Percentiles rank a stretch among this genome's conserved stretches.
Conservation (phyloP, 2,888 invertebrate species). For the Coenonympha arcania region DNA sequence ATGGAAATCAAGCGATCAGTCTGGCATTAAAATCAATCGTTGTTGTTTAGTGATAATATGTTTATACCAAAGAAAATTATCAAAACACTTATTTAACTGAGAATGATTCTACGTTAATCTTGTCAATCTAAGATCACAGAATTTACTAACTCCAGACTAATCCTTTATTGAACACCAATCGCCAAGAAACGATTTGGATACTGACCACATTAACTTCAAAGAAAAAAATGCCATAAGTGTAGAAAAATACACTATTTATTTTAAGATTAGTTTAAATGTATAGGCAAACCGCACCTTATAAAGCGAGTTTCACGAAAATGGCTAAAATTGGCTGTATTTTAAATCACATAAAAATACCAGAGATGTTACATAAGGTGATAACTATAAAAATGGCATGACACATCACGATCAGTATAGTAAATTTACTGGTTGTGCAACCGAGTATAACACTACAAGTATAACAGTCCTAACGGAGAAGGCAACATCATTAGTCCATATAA, state of each 20-base stretch:
- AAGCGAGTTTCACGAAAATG: background rate
- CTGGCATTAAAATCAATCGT: too few relatives aligned
- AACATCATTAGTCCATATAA: slow-evolving; percentile 4
- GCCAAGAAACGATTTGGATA: too few relatives aligned
- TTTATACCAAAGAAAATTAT: too few relatives aligned
- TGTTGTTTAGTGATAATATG: too few relatives aligned
- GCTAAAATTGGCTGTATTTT: background rate
- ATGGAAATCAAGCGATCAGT: too few relatives aligned
- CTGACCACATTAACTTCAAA: background rate
- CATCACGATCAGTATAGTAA: slow-evolving; percentile 5
- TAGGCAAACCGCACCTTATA: background rate
- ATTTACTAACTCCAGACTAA: too few relatives aligned
- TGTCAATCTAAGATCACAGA: too few relatives aligned
- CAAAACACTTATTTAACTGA: too few relatives aligned
- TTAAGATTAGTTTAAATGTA: background rate
- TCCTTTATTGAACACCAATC: too few relatives aligned
- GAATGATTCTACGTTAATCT: too few relatives aligned
- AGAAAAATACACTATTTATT: too few relatives aligned
- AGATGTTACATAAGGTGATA: slow-evolving; percentile 3
- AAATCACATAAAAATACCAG: background rate
- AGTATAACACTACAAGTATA: slow-evolving; percentile 3
- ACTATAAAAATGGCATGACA: slow-evolving; percentile 10
- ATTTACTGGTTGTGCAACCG: slow-evolving; percentile 5
- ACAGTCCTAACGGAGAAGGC: background rate
- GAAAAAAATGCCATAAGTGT: too few relatives aligned